These are phyloP conservation scores for Prunella himalayana DNA, from an alignment of 2,113 vertebrate species.

Conservation along the genomic window DNA sequence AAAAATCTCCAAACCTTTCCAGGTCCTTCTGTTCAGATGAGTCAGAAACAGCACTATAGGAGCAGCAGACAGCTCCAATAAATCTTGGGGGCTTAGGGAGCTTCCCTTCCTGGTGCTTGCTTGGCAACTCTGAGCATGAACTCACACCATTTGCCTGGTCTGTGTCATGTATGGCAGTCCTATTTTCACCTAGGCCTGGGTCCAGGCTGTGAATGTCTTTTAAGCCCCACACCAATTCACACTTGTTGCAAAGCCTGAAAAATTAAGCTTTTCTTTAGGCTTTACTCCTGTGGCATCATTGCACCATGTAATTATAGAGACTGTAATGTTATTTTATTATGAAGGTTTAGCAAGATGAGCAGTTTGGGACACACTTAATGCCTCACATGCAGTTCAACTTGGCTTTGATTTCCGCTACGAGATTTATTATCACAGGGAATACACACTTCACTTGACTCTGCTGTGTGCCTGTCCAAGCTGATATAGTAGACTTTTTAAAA, in stretches of 20 bases:
- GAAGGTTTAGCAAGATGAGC: conserved; percentile 49
- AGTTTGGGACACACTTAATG: conserved; percentile 46
- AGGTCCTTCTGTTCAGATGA: not conserved
- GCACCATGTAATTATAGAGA: conserved; percentile 34
- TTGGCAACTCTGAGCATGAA: not conserved
- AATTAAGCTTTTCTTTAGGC: conserved; percentile 1
- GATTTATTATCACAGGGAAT: conserved; percentile 42
- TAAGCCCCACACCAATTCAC: not conserved
- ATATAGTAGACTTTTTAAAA: not conserved
- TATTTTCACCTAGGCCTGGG: not conserved
- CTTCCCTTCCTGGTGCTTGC: not conserved
- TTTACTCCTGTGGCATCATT: conserved; percentile 27
- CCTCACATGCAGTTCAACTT: conserved; percentile 11
- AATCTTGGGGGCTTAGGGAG: not conserved
- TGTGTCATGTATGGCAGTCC: not conserved
- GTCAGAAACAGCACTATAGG: not conserved
- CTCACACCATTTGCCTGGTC: not conserved
- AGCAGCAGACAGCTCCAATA: not conserved
- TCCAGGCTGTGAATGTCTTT: not conserved
- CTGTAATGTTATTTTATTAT: conserved; percentile 36
- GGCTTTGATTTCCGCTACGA: conserved; percentile 33
- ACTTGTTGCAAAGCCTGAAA: conserved; percentile 33
- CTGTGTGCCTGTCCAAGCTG: not conserved
- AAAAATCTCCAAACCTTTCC: not conserved
- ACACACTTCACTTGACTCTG: not conserved